phyloP scores from a whole-genome alignment of 1,140 invertebrate genomes.

The Theocolax elegans region DNA sequence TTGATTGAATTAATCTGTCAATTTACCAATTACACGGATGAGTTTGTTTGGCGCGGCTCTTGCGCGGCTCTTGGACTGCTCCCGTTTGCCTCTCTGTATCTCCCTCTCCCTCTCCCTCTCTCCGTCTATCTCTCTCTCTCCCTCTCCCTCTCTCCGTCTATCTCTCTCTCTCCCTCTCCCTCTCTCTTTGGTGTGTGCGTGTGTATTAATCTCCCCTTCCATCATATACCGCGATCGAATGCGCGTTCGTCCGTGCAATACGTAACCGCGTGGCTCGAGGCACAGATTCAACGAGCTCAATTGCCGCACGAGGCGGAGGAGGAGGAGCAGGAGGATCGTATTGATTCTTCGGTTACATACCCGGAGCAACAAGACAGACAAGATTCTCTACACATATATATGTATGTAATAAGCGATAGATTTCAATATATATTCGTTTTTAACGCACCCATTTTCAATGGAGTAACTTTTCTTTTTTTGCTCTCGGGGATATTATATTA shows the following conservation, averaged over 20 bases:
- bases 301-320: constrained; percentile 57
- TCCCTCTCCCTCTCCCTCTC: neutral
- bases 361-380: too few species aligned
- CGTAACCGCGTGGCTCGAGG: constrained; percentile 61
- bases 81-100: constrained; percentile 14
- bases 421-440: too few species aligned
- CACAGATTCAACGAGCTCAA: constrained; percentile 68
- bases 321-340: constrained; percentile 53
- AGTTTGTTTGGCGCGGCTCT: constrained; percentile 64
- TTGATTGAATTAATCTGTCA: constrained; percentile 68
- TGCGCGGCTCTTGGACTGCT: constrained; percentile 40
- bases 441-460: too few species aligned
- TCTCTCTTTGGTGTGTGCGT: too few species aligned
- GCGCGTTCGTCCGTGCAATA: constrained; percentile 35
- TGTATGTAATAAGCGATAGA: too few species aligned
- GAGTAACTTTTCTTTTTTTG: too few species aligned
- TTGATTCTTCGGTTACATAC: constrained; percentile 61
- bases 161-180: neutral
- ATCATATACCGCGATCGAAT: neutral
- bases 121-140: neutral
- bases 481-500: too few species aligned
- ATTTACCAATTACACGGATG: constrained; percentile 67
- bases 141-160: neutral
- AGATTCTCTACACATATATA: neutral
- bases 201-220: neutral